Base-by-base conservation (phyloP, 2,113 vertebrate species). In the Penelope pileata region DNA sequence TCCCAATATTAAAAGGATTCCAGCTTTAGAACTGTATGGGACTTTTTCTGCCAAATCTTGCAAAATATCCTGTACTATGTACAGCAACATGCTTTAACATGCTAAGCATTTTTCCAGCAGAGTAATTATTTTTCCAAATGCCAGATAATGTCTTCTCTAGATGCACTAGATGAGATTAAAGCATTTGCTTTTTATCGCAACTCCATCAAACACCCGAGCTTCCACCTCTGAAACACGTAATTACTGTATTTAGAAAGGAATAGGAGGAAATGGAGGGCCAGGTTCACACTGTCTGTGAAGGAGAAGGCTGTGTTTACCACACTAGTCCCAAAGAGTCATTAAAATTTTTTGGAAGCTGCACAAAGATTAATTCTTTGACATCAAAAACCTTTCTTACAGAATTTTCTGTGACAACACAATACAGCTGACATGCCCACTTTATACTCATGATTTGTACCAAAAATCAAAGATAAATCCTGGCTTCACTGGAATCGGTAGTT, bases 401-500 rank as follows among this genome's bases (percentile, higher is more conserved):
- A 67, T 75, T 90, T 93, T 70, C 42, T 4, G 0, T 59, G 38
- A 34, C 70, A 92, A 68, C 24, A 67, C 22, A 79, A 18, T 66
- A 60, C 64, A 75, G 15, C 27, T 38, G 32, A 68, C 84, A 63
- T 68, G 51, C 34, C 85, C 40, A 59, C 14, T 21, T 53, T 18
- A 8, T 12, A 15, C 23, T 88, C n/a, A 84, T 62, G 40, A 48
- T 36, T 21, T 43, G 26, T 81, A 83, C 24, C 13, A 66, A 66
- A 96, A 86, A 40, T n/a, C 36, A 58, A 89, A 91, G 69, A 82
- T 7, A 78, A 94, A 89, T 45, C 64, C 34, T 85, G 29, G 40
- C 63, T 64, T 81, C 32, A 2, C n/a, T 81, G 38, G 12, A 81
- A 70, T 78, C 54, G 50, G 30, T 48, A 89, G 42, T 50, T 81